Base-by-base conservation (phyloP, 1,140 invertebrate genomes). In the Lysiphlebus fabarum region DNA sequence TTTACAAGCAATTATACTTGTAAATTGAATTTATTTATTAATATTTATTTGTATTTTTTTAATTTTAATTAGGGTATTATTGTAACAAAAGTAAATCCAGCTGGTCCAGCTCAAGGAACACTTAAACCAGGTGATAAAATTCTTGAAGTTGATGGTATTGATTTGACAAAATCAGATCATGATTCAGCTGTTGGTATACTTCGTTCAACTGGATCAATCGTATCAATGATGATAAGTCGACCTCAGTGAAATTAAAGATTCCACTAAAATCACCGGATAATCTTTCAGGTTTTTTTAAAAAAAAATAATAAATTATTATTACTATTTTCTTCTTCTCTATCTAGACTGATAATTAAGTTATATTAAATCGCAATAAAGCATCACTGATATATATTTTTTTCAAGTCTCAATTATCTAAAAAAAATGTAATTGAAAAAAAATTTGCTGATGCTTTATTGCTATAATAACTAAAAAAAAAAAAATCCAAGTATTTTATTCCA, bases 131-230 rank as follows among this genome's bases (percentile, higher is more conserved):
- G 83, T 40, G 84, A 86, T 62, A 85, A 85, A 72, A 78, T 86
- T 57, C 69, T 86, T 36, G 83, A 86, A 67, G 82, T 85, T 38
- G 83, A 85, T 68, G 84, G 84, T 53, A 82, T 82, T 63, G 84
- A 85, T 69, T 82, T 85, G 63, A 82, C 82, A 43, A 83, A 84
- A 68, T 74, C 80, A 48, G 80, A 80, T 70, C 73, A 83, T 62
- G 76, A 79, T 58, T 79, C 79, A 61, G 82, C 82, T 58, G 77
- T 82, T 54, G 71, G 79, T 44, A 75, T 83, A 68, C 70, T 84
- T 61, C 71, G 73, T 54, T 76, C 79, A 49, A 77, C 82, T 53
- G 80, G 81, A 54, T 71, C 74, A 41, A 70, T 80, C 26, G 78
- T 83, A 45, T 81, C 79, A 61, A 83, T 83, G 73, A 81, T 84